Evolutionary conservation across 2,113 vertebrate genomes (phyloP).

Genomic region (Tonatia bakeri): DNA sequence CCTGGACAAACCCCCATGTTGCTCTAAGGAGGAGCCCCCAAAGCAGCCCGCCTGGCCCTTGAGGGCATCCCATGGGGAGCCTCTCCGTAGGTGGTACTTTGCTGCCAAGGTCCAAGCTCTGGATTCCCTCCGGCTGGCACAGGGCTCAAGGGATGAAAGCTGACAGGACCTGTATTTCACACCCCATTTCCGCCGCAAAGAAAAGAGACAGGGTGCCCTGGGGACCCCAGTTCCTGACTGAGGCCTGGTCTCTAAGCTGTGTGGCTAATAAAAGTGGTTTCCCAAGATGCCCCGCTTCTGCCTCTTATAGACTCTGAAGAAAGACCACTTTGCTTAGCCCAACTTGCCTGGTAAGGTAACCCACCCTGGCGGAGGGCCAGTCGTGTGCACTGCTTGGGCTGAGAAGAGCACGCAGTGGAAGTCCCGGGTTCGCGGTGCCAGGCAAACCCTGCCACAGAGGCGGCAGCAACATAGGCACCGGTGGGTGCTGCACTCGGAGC

Average conservation of each 20-base stretch:
- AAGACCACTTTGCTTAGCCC: neutral
- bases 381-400: neutral
- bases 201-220: neutral
- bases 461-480: neutral
- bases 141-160: neutral
- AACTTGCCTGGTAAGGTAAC: neutral
- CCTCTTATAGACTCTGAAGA: neutral
- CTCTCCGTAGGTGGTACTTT: constrained; percentile 28
- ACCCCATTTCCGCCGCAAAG: constrained; percentile 44
- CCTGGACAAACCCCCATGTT: constrained; percentile 75
- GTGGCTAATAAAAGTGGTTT: neutral
- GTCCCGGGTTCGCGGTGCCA: neutral
- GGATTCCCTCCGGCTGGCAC: constrained; percentile 31
- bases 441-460: too few species aligned
- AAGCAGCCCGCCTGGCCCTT: neutral
- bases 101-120: constrained; percentile 57
- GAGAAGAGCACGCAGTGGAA: neutral
- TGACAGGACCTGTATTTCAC: constrained; percentile 16
- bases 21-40: constrained; percentile 73
- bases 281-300: neutral
- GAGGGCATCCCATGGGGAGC: neutral
- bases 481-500: neutral
- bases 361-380: neutral
- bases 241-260: constrained; percentile 40
- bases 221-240: neutral